These are phyloP conservation scores for Aquatica leii DNA, from an alignment of 2,888 invertebrate species.

Conservation along the genomic window DNA sequence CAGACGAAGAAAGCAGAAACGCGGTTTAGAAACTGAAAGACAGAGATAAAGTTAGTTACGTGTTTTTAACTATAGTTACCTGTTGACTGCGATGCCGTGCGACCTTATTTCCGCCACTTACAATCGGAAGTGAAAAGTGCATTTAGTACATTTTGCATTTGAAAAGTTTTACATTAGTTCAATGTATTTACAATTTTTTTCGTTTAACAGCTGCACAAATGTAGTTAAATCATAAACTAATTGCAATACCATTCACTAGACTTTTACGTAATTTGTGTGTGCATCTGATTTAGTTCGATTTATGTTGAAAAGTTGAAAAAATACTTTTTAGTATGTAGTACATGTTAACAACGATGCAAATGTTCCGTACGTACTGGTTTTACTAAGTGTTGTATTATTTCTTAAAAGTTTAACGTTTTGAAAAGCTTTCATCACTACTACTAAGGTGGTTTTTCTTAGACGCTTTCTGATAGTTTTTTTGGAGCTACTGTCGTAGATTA, in stretches of 20 bases:
- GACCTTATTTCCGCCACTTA: slow-evolving; percentile 51
- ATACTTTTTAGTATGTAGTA: no score
- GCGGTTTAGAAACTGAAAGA: slow-evolving; percentile 13
- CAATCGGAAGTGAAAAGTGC: slow-evolving; percentile 49
- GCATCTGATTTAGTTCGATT: no score
- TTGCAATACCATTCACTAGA: not conserved
- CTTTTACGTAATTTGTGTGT: slow-evolving; percentile 9
- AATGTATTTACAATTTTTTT: slow-evolving; percentile 13
- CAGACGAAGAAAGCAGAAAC: slow-evolving; percentile 14
- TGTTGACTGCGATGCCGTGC: slow-evolving; percentile 39
- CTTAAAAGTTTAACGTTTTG: no score
- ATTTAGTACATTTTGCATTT: slow-evolving; percentile 39
- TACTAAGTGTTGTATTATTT: no score
- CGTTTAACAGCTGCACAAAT: not conserved
- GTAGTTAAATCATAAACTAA: slow-evolving; percentile 1
- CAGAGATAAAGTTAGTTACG: slow-evolving; percentile 24
- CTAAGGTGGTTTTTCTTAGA: no score
- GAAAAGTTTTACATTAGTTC: slow-evolving; percentile 19
- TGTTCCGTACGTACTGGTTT: no score
- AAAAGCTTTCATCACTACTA: no score
- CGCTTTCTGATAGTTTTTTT: no score
- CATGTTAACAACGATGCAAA: no score
- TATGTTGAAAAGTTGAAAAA: no score
- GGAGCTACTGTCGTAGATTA: no score
- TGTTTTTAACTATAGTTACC: slow-evolving; percentile 28